These are phyloP conservation scores for Calidris pugnax DNA, from an alignment of 2,113 vertebrate genomes.

Conservation along the genomic window DNA sequence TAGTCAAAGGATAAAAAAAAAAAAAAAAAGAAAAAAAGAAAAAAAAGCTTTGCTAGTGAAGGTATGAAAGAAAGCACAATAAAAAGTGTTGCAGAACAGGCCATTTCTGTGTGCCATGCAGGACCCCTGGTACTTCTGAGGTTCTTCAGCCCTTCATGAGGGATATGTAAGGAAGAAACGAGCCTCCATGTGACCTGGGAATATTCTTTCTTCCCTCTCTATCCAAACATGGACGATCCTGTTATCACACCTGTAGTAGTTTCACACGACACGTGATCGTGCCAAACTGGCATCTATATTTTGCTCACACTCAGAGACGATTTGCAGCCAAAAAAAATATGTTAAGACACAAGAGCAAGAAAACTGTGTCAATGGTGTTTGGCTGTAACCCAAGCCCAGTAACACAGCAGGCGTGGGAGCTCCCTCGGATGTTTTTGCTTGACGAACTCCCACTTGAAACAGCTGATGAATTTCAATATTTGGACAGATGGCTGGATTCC, in stretches of 20 bases:
- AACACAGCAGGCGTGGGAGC: constrained; percentile 28
- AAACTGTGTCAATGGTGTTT: constrained; percentile 40
- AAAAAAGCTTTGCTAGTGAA: neutral
- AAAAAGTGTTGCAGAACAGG: neutral
- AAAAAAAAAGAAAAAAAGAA: neutral
- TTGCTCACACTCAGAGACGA: neutral
- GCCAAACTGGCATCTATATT: neutral
- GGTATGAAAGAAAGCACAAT: neutral
- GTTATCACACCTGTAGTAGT: neutral
- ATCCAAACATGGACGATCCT: neutral
- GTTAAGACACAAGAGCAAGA: neutral
- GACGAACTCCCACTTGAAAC: constrained; percentile 41
- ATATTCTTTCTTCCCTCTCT: neutral
- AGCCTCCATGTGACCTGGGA: neutral
- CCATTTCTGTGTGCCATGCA: neutral
- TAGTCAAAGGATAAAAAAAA: neutral
- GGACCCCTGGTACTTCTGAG: neutral
- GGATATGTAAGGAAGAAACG: fast-evolving
- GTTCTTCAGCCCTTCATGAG: neutral
- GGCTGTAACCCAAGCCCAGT: constrained; percentile 36
- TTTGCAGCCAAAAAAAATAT: neutral
- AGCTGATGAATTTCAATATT: constrained; percentile 57
- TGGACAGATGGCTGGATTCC: constrained; percentile 60
- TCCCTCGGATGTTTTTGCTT: constrained; percentile 36
- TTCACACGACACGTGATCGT: fast-evolving